Base-by-base conservation (phyloP, 2,888 invertebrate genomes). In the Pilophorus perplexus region DNA sequence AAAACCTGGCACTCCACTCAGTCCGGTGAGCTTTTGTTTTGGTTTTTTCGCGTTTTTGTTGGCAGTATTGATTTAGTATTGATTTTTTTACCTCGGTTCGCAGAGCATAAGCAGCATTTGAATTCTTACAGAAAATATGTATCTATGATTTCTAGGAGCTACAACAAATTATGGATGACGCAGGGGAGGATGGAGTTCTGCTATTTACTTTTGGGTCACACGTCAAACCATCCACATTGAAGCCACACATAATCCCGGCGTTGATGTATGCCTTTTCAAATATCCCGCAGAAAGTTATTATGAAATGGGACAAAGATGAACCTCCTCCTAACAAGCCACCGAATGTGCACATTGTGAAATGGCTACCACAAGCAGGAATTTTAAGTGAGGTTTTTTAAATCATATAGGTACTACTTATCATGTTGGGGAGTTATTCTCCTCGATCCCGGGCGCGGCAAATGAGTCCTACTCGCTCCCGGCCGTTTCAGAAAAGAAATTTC, bases 341-440 rank as follows among this genome's bases (percentile, higher is more conserved):
- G 0, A 85, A 86, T 74, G 78, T 88, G 0, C 76, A 81, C 50
- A 76, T 82, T 5, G 76, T 78, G 66, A 82, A 84, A 70, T 88
- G 88, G 88, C 73, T 87, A 37, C 87, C 88, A 0, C 88, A 88
- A 73, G 82, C 82, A 68, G 85, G 84, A 71, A 80, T 86, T 40
- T 75, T 87, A 38, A 78, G 83, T 59, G 16, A 42, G 42, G n/a
- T n/a, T n/a, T 38, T 57, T 4, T 1, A 1, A 20, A 20, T 22
- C 2, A 33, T 28, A 10, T n/a, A 6, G 6, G 6, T 16, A 50
- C 8, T 33, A n/a, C n/a, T n/a, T n/a, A n/a, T n/a, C n/a, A n/a
- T n/a, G n/a, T n/a, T n/a, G n/a, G n/a, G n/a, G n/a, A n/a, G n/a
- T n/a, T n/a, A n/a, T n/a, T n/a, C n/a, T n/a, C n/a, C n/a, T n/a